A percentile compares a stretch with the other conserved stretches of the same genome.
phyloP scores from a whole-genome alignment of 2,888 invertebrate species.

The Anorthoa munda region DNA sequence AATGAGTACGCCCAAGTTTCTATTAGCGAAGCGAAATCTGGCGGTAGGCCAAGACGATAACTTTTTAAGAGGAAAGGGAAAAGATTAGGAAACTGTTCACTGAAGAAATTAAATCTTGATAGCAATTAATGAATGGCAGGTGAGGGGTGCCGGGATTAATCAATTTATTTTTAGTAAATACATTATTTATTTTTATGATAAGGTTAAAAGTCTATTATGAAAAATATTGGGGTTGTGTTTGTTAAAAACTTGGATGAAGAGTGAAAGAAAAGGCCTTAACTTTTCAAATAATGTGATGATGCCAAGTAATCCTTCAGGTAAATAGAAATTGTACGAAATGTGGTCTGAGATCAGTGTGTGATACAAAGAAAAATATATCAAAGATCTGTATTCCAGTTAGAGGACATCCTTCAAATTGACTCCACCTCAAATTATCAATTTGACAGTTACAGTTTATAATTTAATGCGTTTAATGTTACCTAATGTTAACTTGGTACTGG shows the following conservation, averaged over 20 bases:
- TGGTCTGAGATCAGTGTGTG: background rate
- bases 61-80: constrained; percentile 1
- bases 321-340: background rate
- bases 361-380: background rate
- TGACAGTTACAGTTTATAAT: too few relatives aligned
- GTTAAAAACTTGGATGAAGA: too few relatives aligned
- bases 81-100: constrained; percentile 1
- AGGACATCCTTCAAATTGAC: too few relatives aligned
- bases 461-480: too few relatives aligned
- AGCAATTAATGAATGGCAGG: background rate
- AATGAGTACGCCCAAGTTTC: constrained; percentile 38
- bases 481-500: too few relatives aligned
- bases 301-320: too few relatives aligned
- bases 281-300: too few relatives aligned
- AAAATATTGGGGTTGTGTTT: too few relatives aligned
- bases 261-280: too few relatives aligned
- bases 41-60: constrained; percentile 31
- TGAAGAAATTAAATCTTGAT: background rate
- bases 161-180: background rate
- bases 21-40: constrained; percentile 25
- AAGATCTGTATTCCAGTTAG: too few relatives aligned
- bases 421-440: too few relatives aligned
- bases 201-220: too few relatives aligned
- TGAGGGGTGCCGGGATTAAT: background rate
- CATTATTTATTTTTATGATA: background rate